phyloP scores from a whole-genome alignment of 2,113 vertebrate species.

The Hassar affinis region DNA sequence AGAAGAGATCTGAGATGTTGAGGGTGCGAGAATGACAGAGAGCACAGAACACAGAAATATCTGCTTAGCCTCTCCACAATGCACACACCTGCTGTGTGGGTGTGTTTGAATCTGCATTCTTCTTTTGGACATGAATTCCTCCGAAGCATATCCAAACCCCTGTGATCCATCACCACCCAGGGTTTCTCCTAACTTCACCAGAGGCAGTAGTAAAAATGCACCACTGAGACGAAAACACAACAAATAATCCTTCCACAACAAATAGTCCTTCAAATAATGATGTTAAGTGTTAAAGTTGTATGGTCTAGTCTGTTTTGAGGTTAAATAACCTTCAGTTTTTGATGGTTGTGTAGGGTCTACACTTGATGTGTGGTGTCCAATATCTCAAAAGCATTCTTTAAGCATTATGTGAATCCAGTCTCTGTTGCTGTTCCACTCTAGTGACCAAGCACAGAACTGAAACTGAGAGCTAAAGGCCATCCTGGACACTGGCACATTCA shows the following conservation, averaged over 20 bases:
- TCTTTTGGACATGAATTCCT: constrained; percentile 68
- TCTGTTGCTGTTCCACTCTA: background rate
- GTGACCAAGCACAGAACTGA: background rate
- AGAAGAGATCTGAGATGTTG: background rate
- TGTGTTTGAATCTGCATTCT: constrained; percentile 57
- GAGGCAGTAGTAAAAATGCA: constrained; percentile 18
- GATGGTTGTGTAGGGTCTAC: background rate
- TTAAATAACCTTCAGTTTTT: background rate
- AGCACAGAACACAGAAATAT: constrained; percentile 51
- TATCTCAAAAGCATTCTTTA: background rate
- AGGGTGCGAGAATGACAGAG: constrained; percentile 26
- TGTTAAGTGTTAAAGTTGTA: background rate
- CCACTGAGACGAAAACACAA: background rate
- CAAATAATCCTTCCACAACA: background rate
- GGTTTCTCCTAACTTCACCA: constrained; percentile 21
- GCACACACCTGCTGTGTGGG: constrained; percentile 57
- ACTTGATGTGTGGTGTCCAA: background rate
- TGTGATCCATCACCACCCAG: constrained; percentile 29
- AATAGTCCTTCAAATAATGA: too few species aligned
- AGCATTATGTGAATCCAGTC: background rate
- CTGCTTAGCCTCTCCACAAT: constrained; percentile 51
- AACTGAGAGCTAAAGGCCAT: background rate
- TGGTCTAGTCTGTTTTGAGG: background rate
- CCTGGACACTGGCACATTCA: background rate
- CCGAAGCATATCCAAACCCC: constrained; percentile 59